These are phyloP conservation scores for Pluvianellus socialis DNA, from an alignment of 2,113 vertebrate genomes.

Conservation along the genomic window DNA sequence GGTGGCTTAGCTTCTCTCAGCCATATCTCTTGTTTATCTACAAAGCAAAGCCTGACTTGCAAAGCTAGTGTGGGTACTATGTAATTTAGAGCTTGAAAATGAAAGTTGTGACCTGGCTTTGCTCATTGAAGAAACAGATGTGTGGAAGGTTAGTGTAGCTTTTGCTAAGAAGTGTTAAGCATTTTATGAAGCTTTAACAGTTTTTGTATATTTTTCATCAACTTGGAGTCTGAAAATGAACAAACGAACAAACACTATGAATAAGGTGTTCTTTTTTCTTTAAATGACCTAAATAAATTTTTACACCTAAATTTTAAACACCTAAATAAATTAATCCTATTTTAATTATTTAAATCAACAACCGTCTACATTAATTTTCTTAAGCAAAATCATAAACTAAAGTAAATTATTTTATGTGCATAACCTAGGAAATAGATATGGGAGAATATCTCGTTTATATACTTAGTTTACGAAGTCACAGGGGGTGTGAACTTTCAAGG, in stretches of 20 bases:
- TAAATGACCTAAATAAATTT: no score
- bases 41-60: not conserved
- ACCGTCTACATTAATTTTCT: not conserved
- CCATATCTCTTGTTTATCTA: not conserved
- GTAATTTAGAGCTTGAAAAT: not conserved
- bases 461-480: conserved; percentile 16
- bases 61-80: not conserved
- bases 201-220: not conserved
- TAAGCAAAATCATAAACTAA: not conserved
- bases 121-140: not conserved
- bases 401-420: conserved; percentile 5
- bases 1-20: not conserved
- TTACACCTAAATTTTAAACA: not conserved
- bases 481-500: conserved; percentile 52
- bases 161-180: not conserved
- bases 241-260: not conserved
- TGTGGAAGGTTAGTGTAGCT: not conserved
- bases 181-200: not conserved
- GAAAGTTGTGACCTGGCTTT: not conserved
- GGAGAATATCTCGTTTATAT: conserved; percentile 24
- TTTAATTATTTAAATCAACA: not conserved
- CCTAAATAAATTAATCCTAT: not conserved
- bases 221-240: not conserved
- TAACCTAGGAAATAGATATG: not conserved
- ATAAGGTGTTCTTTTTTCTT: not conserved